Base-by-base conservation (phyloP, 2,113 vertebrate genomes). In the Microtus richardsoni region DNA sequence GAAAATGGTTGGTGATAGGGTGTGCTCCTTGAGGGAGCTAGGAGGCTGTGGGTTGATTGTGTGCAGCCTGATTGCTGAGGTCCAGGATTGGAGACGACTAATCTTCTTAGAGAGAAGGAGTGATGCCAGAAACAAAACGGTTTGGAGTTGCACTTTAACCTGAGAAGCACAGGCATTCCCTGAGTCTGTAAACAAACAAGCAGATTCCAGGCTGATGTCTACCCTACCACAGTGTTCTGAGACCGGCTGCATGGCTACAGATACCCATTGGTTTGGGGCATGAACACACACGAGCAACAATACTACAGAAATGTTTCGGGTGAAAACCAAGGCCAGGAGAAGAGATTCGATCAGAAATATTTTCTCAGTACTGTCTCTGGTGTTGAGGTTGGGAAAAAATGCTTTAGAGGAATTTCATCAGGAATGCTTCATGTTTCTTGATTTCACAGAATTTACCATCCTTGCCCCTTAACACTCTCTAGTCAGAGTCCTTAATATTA, bases 401-500 rank as follows among this genome's bases (percentile, higher is more conserved):
- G 93, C 26, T 71, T 77, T 78, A 24, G 95, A 95, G 66, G 17
- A 79, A 93, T 97, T 97, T 98, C 91, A 97, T 92, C n/a, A 96
- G 90, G 89, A 3, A 0, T 87, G 85, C 79, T 96, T 97, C 26
- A 73, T 94, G 14, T 77, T 91, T 96, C 82, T 66, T 91, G 93
- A 49, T n/a, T 36, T 58, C 13, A 89, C 74, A 89, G 77, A 92
- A 88, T 89, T 95, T 97, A 93, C 97, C 97, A 95, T 89, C 95
- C 58, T 92, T 96, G 91, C 64, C 75, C 75, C 60, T 71, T 82
- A 71, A 98, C 88, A 73, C 89, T 92, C 95, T 62, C 88, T 77
- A 54, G 41, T 96, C 90, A 88, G 88, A 88, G 52, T 75, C 97
- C 93, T 97, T 97, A 95, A 87, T 97, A 95, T 97, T 93, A 89